Conservation (phyloP, 2,888 invertebrate genomes). For the Chaitophorus viminalis region DNA sequence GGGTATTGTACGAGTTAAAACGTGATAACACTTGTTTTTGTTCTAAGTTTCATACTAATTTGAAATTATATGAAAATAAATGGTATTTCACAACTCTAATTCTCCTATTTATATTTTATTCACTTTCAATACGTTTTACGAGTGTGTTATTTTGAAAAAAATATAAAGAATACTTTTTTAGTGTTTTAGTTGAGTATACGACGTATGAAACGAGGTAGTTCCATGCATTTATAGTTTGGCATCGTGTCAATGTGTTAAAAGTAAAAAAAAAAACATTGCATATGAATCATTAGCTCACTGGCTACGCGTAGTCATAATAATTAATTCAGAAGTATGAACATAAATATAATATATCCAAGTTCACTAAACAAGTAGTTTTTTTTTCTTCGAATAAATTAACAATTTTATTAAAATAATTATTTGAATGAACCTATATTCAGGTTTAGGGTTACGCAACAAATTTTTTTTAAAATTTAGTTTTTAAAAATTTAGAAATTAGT, state of each 20-base stretch:
- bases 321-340: background rate
- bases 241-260: constrained; percentile 27
- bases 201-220: background rate
- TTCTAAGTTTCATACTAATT: no score
- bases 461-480: background rate
- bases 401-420: background rate
- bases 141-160: background rate
- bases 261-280: background rate
- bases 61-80: no score
- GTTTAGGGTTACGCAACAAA: no score
- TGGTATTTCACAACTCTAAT: no score
- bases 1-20: no score
- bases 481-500: no score
- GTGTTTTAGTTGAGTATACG: background rate
- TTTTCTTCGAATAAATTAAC: background rate
- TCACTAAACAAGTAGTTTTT: background rate
- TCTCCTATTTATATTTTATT: no score
- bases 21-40: no score
- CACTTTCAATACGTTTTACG: background rate
- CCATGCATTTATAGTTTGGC: constrained; percentile 15
- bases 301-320: background rate
- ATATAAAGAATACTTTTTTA: background rate
- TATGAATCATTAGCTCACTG: background rate
- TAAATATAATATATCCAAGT: background rate
- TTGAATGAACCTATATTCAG: background rate